Conservation (phyloP, 2,113 vertebrate genomes). For the Sphaerodactylus townsendi region DNA sequence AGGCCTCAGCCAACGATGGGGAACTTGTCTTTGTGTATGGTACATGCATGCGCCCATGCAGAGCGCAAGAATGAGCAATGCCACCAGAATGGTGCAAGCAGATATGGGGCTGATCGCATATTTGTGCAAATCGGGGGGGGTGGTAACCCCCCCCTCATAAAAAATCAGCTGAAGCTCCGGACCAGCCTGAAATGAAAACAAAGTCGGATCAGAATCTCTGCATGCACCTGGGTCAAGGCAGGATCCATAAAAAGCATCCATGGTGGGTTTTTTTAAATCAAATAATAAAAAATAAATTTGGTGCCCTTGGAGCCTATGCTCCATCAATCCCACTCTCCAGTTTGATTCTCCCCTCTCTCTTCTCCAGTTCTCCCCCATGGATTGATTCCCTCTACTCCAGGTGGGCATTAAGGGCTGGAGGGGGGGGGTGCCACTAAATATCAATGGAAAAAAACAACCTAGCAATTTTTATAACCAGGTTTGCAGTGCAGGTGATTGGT, state of each 20-base stretch:
- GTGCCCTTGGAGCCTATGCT: not conserved
- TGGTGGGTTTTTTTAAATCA: no score
- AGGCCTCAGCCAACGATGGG: not conserved
- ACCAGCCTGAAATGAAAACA: no score
- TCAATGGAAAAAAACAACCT: not conserved
- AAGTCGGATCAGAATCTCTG: not conserved
- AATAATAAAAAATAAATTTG: not conserved
- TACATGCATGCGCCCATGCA: fast-evolving
- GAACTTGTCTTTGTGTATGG: not conserved
- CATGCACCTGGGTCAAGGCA: not conserved
- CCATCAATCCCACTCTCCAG: not conserved
- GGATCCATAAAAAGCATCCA: not conserved
- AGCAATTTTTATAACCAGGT: not conserved
- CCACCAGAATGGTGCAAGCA: no score
- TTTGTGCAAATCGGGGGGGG: no score
- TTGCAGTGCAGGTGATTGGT: not conserved
- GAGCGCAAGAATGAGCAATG: no score
- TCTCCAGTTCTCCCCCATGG: not conserved
- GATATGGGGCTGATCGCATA: not conserved
- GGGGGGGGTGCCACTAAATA: not conserved
- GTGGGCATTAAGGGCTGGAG: not conserved
- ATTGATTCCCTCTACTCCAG: not conserved
- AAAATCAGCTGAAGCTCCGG: not conserved
- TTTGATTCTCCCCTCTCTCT: not conserved
- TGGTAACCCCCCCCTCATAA: no score